Base-by-base conservation (phyloP, 2,797 vertebrate species). In the Mallotus villosus region DNA sequence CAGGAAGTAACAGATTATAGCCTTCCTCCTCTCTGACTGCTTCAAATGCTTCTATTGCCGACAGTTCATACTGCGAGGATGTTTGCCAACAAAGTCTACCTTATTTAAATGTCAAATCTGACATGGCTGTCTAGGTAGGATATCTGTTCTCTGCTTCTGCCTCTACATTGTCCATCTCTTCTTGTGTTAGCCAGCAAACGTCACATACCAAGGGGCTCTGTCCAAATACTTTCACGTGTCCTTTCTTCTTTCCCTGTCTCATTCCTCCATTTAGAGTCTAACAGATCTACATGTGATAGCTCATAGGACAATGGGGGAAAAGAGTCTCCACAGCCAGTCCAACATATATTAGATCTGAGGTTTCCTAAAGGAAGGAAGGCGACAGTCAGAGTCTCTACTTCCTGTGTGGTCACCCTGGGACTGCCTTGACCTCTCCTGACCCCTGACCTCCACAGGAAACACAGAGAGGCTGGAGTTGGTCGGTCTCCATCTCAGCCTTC, bases 1-100 rank as follows among this genome's bases (percentile, higher is more conserved):
- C 91, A 91, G 90, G 88, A 91, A 89, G 79, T 71, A 74, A 76
- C 83, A 69, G 74, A 84, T 81, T 60, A 81, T 74, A 63, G 79
- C 79, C 22, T 72, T 71, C 77, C 78, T 70, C 63, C 37, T 24
- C 79, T 78, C 78, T 17, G 19, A 27, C 68, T 76, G 63, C 65
- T 22, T 70, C 29, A 5, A 41, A 21, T 17, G 2, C 25, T 22
- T 72, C 27, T 8, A 41, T 37, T 17, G 2, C 25, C 14, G n/a
- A 5, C 24, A 59, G 41, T 46, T 14, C 41, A 46, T 14, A 46
- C 14, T 46, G 41, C 14, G 41, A 46, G 41, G 41, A 46, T 14
- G 37, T 41, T 41, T 12, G 41, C 41, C 11, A 14, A 46, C 41
- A 46, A 14, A 14, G 41, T 46, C 41, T 46, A 2, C 12, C 41